Percentiles rank a stretch among this genome's conserved stretches.
Conservation (phyloP, 2,113 vertebrate species). For the human (Homo sapiens) region DNA sequence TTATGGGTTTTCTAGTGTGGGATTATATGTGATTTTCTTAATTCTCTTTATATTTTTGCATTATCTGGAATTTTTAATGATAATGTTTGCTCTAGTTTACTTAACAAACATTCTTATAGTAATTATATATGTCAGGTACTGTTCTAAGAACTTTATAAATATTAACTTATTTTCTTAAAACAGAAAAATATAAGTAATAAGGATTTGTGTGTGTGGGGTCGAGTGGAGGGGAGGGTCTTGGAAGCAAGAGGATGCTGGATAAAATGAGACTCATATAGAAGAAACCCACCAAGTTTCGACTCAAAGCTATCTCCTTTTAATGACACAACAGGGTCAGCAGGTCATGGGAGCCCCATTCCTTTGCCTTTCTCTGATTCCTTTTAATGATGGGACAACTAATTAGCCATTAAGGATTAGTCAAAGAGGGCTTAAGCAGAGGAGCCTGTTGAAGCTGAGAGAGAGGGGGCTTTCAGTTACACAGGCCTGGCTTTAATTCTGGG, state of each 20-base stretch:
- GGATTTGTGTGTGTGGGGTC: background rate
- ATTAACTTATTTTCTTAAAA: conserved; percentile 43
- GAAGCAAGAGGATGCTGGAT: conserved; percentile 7
- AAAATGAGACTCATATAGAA: conserved; percentile 40
- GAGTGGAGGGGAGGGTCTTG: background rate
- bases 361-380: conserved; percentile 70
- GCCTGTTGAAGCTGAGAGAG: background rate
- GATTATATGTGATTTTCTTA: background rate
- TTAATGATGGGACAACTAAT: conserved; percentile 71
- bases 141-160: conserved; percentile 21
- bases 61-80: background rate
- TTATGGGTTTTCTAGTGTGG: background rate
- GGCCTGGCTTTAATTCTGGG: conserved; percentile 13
- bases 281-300: conserved; percentile 51
- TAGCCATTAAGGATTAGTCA: conserved; percentile 71
- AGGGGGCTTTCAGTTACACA: conserved; percentile 25
- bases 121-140: background rate
- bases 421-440: conserved; percentile 61
- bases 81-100: background rate
- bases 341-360: conserved; percentile 72
- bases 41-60: background rate
- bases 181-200: conserved; percentile 37
- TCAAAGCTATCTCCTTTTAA: conserved; percentile 68
- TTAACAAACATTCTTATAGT: background rate
- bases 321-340: conserved; percentile 69